Percentiles rank a stretch among this genome's conserved stretches.
These are phyloP conservation scores for Pangasius krempfi DNA, from an alignment of 2,797 vertebrate genomes.

Conservation along the genomic window DNA sequence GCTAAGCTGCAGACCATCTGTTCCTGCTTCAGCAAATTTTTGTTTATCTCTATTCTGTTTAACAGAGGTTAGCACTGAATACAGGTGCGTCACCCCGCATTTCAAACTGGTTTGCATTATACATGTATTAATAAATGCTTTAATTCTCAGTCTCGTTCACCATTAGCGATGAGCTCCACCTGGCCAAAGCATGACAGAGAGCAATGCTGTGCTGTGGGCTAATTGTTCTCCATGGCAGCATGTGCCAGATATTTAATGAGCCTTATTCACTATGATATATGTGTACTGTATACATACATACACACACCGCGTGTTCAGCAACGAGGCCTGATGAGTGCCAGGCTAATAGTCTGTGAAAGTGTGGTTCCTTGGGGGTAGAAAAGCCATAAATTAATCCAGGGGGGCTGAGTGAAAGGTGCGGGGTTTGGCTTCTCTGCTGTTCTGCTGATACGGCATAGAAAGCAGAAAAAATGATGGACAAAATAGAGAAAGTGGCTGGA, in stretches of 20 bases:
- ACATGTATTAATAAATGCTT: conserved; percentile 46
- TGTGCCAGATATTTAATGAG: conserved; percentile 73
- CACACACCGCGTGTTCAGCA: conserved; percentile 28
- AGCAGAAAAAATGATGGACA: conserved; percentile 5
- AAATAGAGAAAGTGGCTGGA: not conserved
- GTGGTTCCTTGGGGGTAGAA: conserved; percentile 24
- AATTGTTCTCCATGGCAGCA: conserved; percentile 72
- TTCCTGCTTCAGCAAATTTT: conserved; percentile 34
- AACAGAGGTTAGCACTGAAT: conserved; percentile 36
- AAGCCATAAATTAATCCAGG: conserved; percentile 51
- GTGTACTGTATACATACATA: conserved; percentile 47
- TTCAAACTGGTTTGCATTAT: conserved; percentile 31
- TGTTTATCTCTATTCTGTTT: conserved; percentile 2
- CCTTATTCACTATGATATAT: conserved; percentile 72
- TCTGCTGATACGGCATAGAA: conserved; percentile 15
- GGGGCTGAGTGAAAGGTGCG: conserved; percentile 34
- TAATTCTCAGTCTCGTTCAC: conserved; percentile 37
- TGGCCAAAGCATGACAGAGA: conserved; percentile 63
- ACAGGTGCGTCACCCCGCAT: conserved; percentile 24
- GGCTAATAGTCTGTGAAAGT: conserved; percentile 61
- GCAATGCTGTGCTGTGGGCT: conserved; percentile 61
- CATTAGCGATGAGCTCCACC: conserved; percentile 58
- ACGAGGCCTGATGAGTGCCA: conserved; percentile 54
- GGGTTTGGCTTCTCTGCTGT: not conserved
- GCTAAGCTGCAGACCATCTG: conserved; percentile 22